Base-by-base conservation (phyloP, 2,888 invertebrate species). In the Lymantria monacha region DNA sequence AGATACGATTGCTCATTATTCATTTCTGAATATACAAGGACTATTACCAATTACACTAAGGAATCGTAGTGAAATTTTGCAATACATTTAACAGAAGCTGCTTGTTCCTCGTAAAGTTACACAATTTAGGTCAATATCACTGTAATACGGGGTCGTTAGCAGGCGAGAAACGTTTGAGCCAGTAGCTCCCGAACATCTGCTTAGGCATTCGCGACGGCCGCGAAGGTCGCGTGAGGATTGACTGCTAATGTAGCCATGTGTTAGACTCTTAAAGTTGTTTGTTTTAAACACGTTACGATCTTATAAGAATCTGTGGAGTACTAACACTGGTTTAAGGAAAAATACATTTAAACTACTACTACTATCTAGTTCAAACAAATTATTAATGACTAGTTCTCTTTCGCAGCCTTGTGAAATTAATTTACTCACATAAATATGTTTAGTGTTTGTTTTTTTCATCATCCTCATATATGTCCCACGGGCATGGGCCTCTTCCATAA, bases 121-220 rank as follows among this genome's bases (percentile, higher is more conserved):
- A 76, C 77, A 82, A 86, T 83, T 76, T 66, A 66, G 86, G 87
- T 86, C 87, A 87, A 83, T 87, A 85, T 69, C 86, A 76, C 67
- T 65, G 56, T 69, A 38, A 42, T 42, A 72, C 68, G 63, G 62
- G 70, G 69, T 69, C 74, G 74, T 68, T 72, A 65, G 74, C 78
- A 64, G 37, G 62, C 62, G 61, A 40, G 30, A 37, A 53, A 55
- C 61, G 57, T 55, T 44, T 59, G 65, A 67, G 53, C 61, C 69
- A 63, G 57, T 60, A 42, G 65, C 68, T 76, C 79, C 84, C 77
- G 71, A 83, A 80, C 76, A 74, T 72, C 79, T 82, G 79, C 70
- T 87, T 84, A 85, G 79, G 72, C 76, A 88, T 87, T 88, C 87
- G 77, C 73, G 56, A 51, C 76, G 72, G 59, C 63, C 62, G 53